Evolutionary conservation across 1,140 invertebrate species (phyloP), one percentile per base, ranked within the genome.

Genomic region (Cherax destructor): DNA sequence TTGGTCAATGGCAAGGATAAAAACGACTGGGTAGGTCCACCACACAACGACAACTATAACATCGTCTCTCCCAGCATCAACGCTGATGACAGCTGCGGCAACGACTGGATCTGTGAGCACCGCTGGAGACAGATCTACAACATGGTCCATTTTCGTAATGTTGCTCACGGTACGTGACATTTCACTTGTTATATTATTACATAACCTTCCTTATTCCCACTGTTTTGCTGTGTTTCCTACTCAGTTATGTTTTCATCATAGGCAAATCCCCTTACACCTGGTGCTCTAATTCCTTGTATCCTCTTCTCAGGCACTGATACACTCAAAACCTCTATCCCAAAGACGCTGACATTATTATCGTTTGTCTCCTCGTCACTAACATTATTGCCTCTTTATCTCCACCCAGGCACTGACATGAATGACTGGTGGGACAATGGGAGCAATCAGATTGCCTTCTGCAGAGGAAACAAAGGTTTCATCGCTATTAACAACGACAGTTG

Each of bases 31-130:
- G 81, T 91, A 10, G 96, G 96, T 1, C 97, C 97, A 13, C 96
- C 97, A 4, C 94, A 95, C 91, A 95, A 97, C 93, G 92, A 90
- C 5, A 94, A 96, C 86, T 96, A 95, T 11, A 96, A 97, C 92
- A 96, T 96, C 24, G 94, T 96, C 18, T 95, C 96, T 18, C 96
- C 97, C 10, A 95, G 94, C 41, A 96, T 97, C 74, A 96, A 96
- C 72, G 83, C 95, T n/a, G 96, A 97, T 93, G 95, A 95, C 2
- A 95, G 95, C 1, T 98, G 98, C 93, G 96, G 95, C 1, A 96
- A 96, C 93, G 97, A 97, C 1, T 99, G 97, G 97, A 94, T 98
- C 1, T 99, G 98, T 94, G 98, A 99, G 94, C 98, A 99, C 94
- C 96, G 97, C 41, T 98, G 97, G 97, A 94, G 96, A 7, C 96